Conservation (phyloP, 2,888 invertebrate species). For the Clitarchus hookeri region DNA sequence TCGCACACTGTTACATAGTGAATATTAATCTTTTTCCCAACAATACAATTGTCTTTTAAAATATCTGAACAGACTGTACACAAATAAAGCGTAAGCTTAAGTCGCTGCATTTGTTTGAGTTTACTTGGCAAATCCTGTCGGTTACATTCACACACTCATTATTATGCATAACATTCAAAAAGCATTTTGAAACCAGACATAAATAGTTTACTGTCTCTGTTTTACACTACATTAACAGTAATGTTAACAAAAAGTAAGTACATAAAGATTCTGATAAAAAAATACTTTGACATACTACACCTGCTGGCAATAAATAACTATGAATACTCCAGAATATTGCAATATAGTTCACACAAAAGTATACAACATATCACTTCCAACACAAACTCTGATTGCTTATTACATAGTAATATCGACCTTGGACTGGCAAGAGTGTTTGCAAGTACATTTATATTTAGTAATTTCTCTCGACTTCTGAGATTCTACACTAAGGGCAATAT, state of each 20-base stretch:
- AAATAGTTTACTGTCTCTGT: background rate
- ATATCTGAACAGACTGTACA: background rate
- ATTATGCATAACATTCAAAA: background rate
- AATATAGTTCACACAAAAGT: background rate
- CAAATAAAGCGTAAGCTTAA: slow-evolving; percentile 2
- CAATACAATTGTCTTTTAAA: background rate
- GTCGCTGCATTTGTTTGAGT: background rate
- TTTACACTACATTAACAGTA: background rate
- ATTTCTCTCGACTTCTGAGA: background rate
- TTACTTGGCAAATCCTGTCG: slow-evolving; percentile 2
- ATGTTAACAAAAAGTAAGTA: background rate
- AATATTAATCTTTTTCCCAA: background rate
- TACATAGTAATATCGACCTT: background rate
- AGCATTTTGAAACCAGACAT: background rate
- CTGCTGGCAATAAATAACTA: background rate
- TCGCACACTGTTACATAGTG: background rate
- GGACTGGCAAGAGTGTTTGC: background rate
- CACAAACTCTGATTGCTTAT: background rate
- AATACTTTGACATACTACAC: background rate
- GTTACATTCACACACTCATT: background rate
- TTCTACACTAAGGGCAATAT: background rate
- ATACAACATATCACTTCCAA: background rate
- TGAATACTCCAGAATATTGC: slow-evolving; percentile 1
- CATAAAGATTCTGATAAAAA: background rate
- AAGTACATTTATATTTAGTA: background rate